phyloP scores from a whole-genome alignment of 1,140 invertebrate species.

The Hesperophylax magnus region DNA sequence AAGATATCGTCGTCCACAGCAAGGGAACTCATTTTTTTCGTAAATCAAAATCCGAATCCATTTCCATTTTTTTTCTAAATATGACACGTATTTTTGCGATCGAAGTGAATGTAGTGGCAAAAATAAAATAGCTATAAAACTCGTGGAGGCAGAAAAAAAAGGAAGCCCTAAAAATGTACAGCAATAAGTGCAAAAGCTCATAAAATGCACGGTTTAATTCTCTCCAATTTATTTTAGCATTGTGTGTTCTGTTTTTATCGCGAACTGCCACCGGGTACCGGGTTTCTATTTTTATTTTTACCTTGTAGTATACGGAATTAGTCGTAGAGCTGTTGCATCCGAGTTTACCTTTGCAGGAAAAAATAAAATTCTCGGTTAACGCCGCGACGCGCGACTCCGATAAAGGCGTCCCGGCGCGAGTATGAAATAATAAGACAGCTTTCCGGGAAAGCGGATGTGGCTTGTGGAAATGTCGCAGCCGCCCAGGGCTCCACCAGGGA shows the following conservation, averaged over 20 bases:
- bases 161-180: background rate
- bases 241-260: background rate
- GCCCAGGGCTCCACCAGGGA: background rate
- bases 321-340: background rate
- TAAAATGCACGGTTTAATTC: background rate
- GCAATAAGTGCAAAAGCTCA: background rate
- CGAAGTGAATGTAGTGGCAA: background rate
- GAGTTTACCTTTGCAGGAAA: background rate
- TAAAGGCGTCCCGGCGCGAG: background rate
- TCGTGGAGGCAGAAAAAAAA: background rate
- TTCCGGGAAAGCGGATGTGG: background rate
- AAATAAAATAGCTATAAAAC: background rate
- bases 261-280: background rate
- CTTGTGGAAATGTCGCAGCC: background rate
- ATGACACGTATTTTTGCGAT: no score
- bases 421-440: background rate
- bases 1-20: no score
- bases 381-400: slow-evolving; percentile 8
- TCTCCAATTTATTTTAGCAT: background rate
- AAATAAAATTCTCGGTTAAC: background rate
- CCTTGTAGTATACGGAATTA: no score
- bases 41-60: no score
- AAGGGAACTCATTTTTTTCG: no score
- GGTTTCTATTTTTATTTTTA: background rate
- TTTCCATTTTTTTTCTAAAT: no score